Base-by-base conservation (phyloP, 2,113 vertebrate species). In the Cepphus grylle region DNA sequence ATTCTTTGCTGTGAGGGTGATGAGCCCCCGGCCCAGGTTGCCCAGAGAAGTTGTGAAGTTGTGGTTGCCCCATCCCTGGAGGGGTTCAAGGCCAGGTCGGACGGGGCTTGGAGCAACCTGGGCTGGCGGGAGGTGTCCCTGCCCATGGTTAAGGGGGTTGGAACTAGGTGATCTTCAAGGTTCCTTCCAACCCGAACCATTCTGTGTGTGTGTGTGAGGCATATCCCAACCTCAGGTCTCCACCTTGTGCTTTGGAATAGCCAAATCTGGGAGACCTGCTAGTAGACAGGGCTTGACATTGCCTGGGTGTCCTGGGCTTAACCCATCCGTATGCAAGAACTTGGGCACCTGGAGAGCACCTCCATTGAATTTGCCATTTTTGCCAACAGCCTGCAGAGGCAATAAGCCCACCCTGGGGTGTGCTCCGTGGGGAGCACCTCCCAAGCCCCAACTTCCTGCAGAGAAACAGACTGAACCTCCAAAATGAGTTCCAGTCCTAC, bases 151-250 rank as follows among this genome's bases (percentile, higher is more conserved):
- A 40, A 8, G 43, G 43, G 43, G 43, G 43, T 18, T 45, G 43
- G 43, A 18, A 45, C 17, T 45, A 8, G 43, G 8, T 45, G 43
- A 45, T 19, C 43, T 45, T 45, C 8, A 45, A 45, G 43, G 17
- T 45, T 8, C 43, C 43, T 45, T 45, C 43, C 43, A 45, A 45
- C 43, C 43, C 43, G 8, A 45, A 45, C 43, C 43, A 43, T 43
- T 43, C 43, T 43, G 43, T 43, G 8, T 45, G 45, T 45, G 45
- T 47, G 45, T 20, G 45, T 20, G 45, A 30, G 56, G 13, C 3
- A 0, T 18, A 76, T 42, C 49, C 30, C 49, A 61, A 0, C 27
- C n/a, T 82, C 1, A 1, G 27, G 5, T 78, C 6, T 89, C 11
- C 25, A 30, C 15, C 15, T 5, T 40, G 5, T 26, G 34, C 15